Percentiles rank a stretch among this genome's conserved stretches.
Conservation (phyloP, 2,113 vertebrate species). For the Leptosomus discolor region DNA sequence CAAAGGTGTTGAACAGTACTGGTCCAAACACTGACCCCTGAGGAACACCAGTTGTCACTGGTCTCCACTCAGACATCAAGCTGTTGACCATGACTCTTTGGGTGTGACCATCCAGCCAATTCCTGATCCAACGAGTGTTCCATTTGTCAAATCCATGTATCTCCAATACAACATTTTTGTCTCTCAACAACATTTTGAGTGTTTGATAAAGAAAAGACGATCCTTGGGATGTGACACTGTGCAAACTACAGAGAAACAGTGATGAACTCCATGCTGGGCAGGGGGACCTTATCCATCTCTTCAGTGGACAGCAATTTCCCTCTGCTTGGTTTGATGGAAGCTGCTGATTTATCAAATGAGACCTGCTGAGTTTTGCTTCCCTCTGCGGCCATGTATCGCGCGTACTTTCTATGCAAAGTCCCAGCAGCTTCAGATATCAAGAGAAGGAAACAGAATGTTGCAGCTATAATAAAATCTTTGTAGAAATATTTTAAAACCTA, state of each 20-base stretch:
- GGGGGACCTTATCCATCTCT: not conserved
- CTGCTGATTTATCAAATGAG: not conserved
- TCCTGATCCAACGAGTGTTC: too few relatives aligned
- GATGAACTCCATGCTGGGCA: not conserved
- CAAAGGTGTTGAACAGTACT: too few relatives aligned
- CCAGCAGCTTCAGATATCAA: not conserved
- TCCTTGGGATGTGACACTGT: not conserved
- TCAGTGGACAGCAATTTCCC: not conserved
- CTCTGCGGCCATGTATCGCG: accelerated
- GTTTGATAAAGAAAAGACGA: not conserved
- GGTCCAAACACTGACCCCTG: too few relatives aligned
- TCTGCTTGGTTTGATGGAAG: not conserved
- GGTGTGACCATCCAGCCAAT: too few relatives aligned
- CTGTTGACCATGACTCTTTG: too few relatives aligned
- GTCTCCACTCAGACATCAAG: too few relatives aligned
- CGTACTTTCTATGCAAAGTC: not conserved
- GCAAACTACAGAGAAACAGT: not conserved
- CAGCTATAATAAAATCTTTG: not conserved
- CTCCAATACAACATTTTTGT: too few relatives aligned
- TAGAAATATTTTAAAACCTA: not conserved
- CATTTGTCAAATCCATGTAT: too few relatives aligned
- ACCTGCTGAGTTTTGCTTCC: not conserved
- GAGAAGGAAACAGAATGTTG: not conserved
- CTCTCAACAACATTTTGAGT: not conserved
- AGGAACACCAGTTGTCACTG: too few relatives aligned